Evolutionary conservation across 1,140 invertebrate species (phyloP).

Genomic region (Lepidotrigona ventralis): DNA sequence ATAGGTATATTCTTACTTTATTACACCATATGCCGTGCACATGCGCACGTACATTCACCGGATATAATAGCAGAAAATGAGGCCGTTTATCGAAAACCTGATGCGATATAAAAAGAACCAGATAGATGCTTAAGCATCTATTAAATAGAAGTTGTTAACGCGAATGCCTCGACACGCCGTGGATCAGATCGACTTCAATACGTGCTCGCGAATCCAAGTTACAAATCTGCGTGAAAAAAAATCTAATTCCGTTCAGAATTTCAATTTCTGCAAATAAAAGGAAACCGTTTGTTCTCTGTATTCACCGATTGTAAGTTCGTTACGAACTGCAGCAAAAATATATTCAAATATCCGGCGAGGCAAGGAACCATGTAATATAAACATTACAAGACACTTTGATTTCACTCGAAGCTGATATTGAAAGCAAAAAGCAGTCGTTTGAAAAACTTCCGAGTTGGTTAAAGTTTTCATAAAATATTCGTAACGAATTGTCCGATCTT

Average conservation of each 20-base stretch:
- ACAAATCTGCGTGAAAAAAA: background rate
- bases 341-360: background rate
- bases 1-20: conserved; percentile 54
- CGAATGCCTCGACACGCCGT: background rate
- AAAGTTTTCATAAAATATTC: no score
- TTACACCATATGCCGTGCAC: conserved; percentile 63
- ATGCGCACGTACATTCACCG: conserved; percentile 63
- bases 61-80: conserved; percentile 59
- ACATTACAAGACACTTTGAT: background rate
- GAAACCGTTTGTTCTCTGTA: background rate
- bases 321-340: background rate
- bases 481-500: no score
- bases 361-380: background rate
- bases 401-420: background rate
- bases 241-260: background rate
- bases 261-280: background rate
- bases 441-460: background rate
- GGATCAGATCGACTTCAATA: background rate
- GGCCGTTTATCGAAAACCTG: conserved; percentile 55
- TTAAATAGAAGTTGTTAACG: conserved; percentile 40
- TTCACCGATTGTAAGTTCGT: background rate
- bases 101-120: conserved; percentile 50
- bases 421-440: background rate
- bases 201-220: background rate
- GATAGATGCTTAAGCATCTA: conserved; percentile 21